Evolutionary conservation across 2,113 vertebrate genomes (phyloP), one percentile per base, ranked within the genome.

Genomic region (Mirza zaza): DNA sequence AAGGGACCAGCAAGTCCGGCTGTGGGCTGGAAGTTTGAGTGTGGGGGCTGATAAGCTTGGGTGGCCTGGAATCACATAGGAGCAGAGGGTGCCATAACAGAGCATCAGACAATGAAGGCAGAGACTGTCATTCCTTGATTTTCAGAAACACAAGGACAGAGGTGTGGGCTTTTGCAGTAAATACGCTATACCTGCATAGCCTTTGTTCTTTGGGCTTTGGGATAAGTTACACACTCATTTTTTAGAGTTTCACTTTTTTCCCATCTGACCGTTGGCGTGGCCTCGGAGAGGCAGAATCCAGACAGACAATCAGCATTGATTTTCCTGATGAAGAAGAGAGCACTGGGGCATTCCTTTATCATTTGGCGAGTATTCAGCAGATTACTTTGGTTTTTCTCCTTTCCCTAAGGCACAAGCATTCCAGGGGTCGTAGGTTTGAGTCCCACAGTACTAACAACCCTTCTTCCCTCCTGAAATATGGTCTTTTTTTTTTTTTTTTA

Each of bases 301-400:
- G 32, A 2, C 48, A 57, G 39, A 5, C 21, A 8, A 4, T 21
- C n/a, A 1, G 4, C 1, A 8, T 29, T 6, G 7, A 36, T 5
- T 25, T 34, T 50, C 32, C 9, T 6, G 68, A 10, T 36, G 63
- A 65, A 27, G 59, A 61, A 39, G 39, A 45, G 73, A 20, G 27
- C 23, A 0, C 1, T 1, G 18, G 23, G 39, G 1, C 1, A 0
- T 36, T 9, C 27, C 21, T 2, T 18, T 5, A 9, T 52, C 50
- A 4, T 5, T 29, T 6, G 3, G 10, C 8, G 1, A 55, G 57
- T 20, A 0, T 12, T 55, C 20, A 7, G 65, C 5, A 0, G n/a
- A 25, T n/a, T 0, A 0, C 3, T 18, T 10, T 21, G 32, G 5
- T 11, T 25, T 32, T 45, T 6, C 0, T 52, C n/a, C 50, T 34